These are phyloP conservation scores for Crossocerus cetratus DNA, from an alignment of 2,888 invertebrate species.

Conservation along the genomic window DNA sequence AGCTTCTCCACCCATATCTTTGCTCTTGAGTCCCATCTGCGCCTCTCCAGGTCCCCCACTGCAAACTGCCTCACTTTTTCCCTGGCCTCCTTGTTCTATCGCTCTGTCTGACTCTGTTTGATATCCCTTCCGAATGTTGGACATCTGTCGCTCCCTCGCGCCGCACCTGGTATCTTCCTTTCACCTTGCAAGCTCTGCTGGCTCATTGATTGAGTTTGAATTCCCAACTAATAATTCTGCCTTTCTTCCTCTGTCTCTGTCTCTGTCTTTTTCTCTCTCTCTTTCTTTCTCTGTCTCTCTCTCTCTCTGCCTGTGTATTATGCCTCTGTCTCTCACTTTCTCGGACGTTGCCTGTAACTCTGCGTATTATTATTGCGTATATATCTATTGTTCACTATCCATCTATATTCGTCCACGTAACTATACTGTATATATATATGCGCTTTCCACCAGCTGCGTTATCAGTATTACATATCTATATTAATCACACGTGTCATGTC, in stretches of 20 bases:
- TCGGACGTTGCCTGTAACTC: constrained; percentile 65
- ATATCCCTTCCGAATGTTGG: too few relatives aligned
- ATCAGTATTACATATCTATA: constrained; percentile 38
- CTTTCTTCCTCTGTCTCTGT: constrained; percentile 7
- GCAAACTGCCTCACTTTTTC: too few relatives aligned
- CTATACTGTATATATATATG: constrained; percentile 17
- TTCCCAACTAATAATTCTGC: constrained; percentile 8
- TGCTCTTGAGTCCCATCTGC: too few relatives aligned
- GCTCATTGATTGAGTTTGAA: too few relatives aligned
- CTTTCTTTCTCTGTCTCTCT: constrained; percentile 11
- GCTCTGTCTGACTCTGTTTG: too few relatives aligned
- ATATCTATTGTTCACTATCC: constrained; percentile 11
- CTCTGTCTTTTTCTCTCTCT: constrained; percentile 13
- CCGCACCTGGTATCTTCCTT: too few relatives aligned
- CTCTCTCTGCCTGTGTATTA: constrained; percentile 14
- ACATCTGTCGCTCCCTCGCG: too few relatives aligned
- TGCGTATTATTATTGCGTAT: constrained; percentile 11
- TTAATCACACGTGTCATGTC: constrained; percentile 64
- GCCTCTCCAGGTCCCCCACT: too few relatives aligned
- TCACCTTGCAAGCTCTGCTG: too few relatives aligned
- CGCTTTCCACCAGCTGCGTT: constrained; percentile 51
- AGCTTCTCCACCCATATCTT: too few relatives aligned
- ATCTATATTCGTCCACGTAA: constrained; percentile 14
- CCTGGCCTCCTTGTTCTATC: too few relatives aligned
- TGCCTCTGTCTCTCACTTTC: constrained; percentile 7